Percentiles rank a stretch among this genome's conserved stretches.
phyloP scores from a whole-genome alignment of 53 echinoderm and acorn worm genomes.

The Temnopleurus reevesii region DNA sequence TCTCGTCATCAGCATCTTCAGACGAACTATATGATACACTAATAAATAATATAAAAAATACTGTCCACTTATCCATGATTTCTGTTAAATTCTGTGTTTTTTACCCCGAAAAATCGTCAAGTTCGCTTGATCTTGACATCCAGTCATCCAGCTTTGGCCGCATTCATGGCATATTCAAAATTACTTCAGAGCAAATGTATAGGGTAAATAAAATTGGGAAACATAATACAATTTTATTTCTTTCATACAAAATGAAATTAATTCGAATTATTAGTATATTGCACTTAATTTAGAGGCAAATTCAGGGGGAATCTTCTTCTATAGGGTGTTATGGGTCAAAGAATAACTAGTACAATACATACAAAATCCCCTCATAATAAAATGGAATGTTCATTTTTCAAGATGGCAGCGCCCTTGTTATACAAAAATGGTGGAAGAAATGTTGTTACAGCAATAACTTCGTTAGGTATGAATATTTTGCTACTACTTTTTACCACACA shows the following conservation, averaged over 20 bases:
- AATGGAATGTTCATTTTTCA: background rate
- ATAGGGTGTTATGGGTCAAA: too few species aligned
- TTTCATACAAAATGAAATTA: too few species aligned
- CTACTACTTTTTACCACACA: background rate
- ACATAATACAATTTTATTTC: too few species aligned
- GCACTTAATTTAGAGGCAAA: too few species aligned
- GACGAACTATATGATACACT: conserved; percentile 27
- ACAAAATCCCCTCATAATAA: background rate
- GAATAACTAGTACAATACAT: background rate
- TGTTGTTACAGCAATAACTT: background rate
- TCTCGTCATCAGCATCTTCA: conserved; percentile 31
- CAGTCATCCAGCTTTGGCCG: too few species aligned
- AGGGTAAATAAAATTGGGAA: too few species aligned
- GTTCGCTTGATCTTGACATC: too few species aligned
- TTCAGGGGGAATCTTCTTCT: too few species aligned
- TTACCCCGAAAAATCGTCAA: background rate
- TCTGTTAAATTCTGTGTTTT: background rate
- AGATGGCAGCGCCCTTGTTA: conserved; percentile 42
- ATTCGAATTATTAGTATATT: too few species aligned
- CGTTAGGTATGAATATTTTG: background rate
- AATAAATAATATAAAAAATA: background rate
- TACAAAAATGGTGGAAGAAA: background rate
- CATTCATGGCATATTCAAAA: too few species aligned
- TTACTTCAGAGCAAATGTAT: too few species aligned
- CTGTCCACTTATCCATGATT: conserved; percentile 16